Base-by-base conservation (phyloP, 2,888 invertebrate genomes). In the Camponotus fellah region DNA sequence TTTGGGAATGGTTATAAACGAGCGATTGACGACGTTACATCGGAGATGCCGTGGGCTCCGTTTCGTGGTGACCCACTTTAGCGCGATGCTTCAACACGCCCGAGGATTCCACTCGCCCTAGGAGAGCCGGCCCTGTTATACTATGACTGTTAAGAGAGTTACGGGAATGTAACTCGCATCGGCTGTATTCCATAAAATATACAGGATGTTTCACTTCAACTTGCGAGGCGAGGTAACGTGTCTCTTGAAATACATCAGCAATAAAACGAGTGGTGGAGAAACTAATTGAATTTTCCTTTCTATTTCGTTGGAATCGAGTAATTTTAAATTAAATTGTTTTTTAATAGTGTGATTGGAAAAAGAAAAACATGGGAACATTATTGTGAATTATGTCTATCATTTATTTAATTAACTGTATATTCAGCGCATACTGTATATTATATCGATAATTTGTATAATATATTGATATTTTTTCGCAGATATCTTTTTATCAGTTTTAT, bases 1-100 rank as follows among this genome's bases (percentile, higher is more conserved):
- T 85, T 90, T 87, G 88, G 88, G 76, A 90, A 88, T 86, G 85
- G 82, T 82, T 84, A 86, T 88, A 88, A 88, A 88, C 88, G 84
- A 84, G 81, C 86, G 88, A 82, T 85, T 64, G 82, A 81, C 85
- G 87, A 85, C 87, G 83, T 68, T n/a, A 86, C 82, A 82, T 86
- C 84, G 84, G 69, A 58, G 83, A 84, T 83, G 80, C 46, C 60
- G 79, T 80, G 76, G 49, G 85, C 83, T 80, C 68, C 81, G 86
- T 66, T 65, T 32, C 34, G 60, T 79, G 80, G 72, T 90, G 89
- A 89, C 90, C 90, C 85, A 89, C 82, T 90, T 90, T 65, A 40
- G 34, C 82, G 79, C 82, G 82, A 37, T 56, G 84, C 86, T 85
- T 86, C 83, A 85, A 90, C 83, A 87, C 87, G 80, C 72, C 86